A percentile compares a stretch with the other conserved stretches of the same genome.
Conservation (phyloP, 1,140 invertebrate genomes). For the Drosophila navojoa region DNA sequence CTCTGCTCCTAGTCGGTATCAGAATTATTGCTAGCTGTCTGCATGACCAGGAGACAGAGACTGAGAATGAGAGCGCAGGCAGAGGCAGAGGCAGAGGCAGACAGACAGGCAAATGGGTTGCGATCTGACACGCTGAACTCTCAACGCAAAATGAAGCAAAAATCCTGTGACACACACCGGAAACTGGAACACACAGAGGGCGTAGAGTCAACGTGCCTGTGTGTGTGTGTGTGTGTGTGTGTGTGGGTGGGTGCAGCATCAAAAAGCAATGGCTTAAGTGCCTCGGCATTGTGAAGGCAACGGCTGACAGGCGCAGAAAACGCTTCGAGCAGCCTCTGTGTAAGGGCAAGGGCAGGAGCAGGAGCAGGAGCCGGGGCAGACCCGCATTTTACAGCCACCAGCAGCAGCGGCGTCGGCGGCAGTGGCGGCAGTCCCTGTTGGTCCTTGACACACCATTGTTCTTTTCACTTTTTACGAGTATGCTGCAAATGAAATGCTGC, state of each 20-base stretch:
- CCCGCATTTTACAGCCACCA: constrained; percentile 32
- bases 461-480: constrained; percentile 69
- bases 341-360: too few species aligned
- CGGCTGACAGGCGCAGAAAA: constrained; percentile 66
- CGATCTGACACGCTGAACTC: constrained; percentile 78
- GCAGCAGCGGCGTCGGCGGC: background rate
- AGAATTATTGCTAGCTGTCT: constrained; percentile 78
- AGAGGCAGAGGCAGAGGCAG: constrained; percentile 7
- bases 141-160: constrained; percentile 70
- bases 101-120: constrained; percentile 72
- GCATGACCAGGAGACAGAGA: constrained; percentile 54
- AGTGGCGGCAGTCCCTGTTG: constrained; percentile 24
- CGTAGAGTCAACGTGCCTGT: too few species aligned
- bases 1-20: constrained; percentile 49
- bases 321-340: constrained; percentile 2
- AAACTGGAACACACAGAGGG: constrained; percentile 64
- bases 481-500: constrained; percentile 69
- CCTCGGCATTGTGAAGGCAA: constrained; percentile 65
- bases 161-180: constrained; percentile 74
- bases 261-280: constrained; percentile 79
- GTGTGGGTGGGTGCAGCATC: constrained; percentile 51
- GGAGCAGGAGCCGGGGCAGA: background rate
- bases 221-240: background rate
- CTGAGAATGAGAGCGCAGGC: constrained; percentile 11
- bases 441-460: constrained; percentile 65